Evolutionary conservation across 2,888 invertebrate genomes (phyloP).

Genomic region (Diaperis boleti): DNA sequence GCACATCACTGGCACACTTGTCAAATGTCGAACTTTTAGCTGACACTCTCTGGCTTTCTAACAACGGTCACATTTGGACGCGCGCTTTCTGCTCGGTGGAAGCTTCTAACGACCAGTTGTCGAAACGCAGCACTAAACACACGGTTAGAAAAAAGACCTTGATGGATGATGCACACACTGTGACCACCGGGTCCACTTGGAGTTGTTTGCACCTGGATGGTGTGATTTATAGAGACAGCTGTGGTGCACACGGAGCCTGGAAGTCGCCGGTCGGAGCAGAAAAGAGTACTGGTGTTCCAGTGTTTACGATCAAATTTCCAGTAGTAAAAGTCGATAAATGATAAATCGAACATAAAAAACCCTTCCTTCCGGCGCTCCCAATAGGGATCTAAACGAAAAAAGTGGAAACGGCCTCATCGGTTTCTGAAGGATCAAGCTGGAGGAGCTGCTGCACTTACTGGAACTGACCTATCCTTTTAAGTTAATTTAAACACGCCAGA

Average conservation of each 20-base stretch:
- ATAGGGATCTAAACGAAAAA: conserved; percentile 39
- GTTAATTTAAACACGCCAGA: conserved; percentile 37
- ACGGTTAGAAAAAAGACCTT: conserved; percentile 26
- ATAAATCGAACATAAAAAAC: too few relatives aligned
- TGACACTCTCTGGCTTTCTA: conserved; percentile 10
- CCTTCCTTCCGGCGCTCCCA: too few relatives aligned
- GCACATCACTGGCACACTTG: conserved; percentile 9
- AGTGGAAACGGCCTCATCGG: conserved; percentile 34
- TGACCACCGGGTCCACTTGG: neutral
- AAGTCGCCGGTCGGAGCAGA: too few relatives aligned
- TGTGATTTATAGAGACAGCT: neutral
- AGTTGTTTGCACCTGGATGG: conserved; percentile 20
- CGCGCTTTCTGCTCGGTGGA: conserved; percentile 36
- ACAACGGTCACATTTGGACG: conserved; percentile 17
- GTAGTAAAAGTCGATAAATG: too few relatives aligned
- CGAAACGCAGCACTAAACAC: conserved; percentile 34
- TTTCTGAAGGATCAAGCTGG: conserved; percentile 9
- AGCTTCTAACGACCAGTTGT: conserved; percentile 31
- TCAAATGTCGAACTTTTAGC: conserved; percentile 13
- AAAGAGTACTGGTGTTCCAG: too few relatives aligned
- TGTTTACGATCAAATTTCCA: too few relatives aligned
- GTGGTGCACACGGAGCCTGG: neutral
- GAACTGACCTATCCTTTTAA: conserved; percentile 42
- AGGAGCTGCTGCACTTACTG: conserved; percentile 1
- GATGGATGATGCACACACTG: conserved; percentile 15